Evolutionary conservation across 1,140 invertebrate species (phyloP).

Genomic region (Drosophila seguyi): DNA sequence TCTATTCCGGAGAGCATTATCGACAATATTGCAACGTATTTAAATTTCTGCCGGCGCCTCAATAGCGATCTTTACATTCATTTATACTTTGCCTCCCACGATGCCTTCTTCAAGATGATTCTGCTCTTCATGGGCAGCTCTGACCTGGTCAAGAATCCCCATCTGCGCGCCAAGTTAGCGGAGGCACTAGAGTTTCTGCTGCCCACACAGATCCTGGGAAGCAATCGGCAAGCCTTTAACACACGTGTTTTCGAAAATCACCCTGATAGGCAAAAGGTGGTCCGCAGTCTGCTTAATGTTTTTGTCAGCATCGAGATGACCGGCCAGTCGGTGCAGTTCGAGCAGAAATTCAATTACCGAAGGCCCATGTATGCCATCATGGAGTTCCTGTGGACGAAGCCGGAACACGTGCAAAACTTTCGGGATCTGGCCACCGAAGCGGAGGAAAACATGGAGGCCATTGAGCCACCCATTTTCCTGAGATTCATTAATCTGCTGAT

Average conservation of each 20-base stretch:
- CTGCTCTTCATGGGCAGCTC: conserved; percentile 91
- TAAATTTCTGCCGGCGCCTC: conserved; percentile 90
- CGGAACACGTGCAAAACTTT: conserved; percentile 91
- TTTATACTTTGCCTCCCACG: conserved; percentile 84
- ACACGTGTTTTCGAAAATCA: conserved; percentile 91
- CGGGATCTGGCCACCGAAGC: conserved; percentile 92
- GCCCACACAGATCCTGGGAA: conserved; percentile 88
- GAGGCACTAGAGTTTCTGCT: conserved; percentile 94
- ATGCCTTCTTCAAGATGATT: conserved; percentile 91
- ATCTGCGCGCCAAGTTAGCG: conserved; percentile 95
- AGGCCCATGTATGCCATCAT: conserved; percentile 97
- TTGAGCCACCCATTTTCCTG: conserved; percentile 95
- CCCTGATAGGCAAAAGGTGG: conserved; percentile 89
- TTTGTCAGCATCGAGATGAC: conserved; percentile 99
- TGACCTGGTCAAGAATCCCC: conserved; percentile 94
- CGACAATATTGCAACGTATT: conserved; percentile 93
- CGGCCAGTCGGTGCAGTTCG: conserved; percentile 97
- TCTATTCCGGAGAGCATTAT: conserved; percentile 96
- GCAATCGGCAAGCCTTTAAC: conserved; percentile 88
- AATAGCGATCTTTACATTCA: conserved; percentile 87
- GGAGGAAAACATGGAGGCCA: conserved; percentile 94
- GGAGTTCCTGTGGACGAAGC: conserved; percentile 95
- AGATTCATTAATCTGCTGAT: conserved; percentile 97
- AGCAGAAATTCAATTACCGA: conserved; percentile 98
- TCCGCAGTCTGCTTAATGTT: conserved; percentile 92